Evolutionary conservation across 2,113 vertebrate genomes (phyloP).

Genomic region (Verasper variegatus): DNA sequence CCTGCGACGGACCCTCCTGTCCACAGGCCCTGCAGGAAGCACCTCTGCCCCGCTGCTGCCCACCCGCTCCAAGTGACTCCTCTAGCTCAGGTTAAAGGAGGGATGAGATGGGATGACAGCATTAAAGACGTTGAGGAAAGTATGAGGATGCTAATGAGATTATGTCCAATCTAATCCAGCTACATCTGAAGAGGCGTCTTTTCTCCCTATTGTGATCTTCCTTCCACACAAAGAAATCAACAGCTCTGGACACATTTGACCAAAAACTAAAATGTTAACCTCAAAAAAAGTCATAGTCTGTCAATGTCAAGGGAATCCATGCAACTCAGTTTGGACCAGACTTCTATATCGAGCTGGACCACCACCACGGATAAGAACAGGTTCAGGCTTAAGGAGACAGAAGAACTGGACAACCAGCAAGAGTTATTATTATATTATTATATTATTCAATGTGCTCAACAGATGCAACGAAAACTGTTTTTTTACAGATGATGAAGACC

Average conservation of each 20-base stretch:
- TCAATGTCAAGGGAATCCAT: too few species aligned
- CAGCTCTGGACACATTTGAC: background rate
- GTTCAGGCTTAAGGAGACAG: too few species aligned
- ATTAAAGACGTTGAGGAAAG: background rate
- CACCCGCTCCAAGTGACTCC: constrained; percentile 65
- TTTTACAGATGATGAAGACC: too few species aligned
- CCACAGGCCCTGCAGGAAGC: constrained; percentile 94
- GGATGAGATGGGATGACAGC: constrained; percentile 50
- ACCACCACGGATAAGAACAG: too few species aligned
- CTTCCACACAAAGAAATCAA: background rate
- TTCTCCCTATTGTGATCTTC: background rate
- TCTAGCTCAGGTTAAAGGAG: constrained; percentile 11
- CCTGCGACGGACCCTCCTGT: constrained; percentile 95
- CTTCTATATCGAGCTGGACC: too few species aligned
- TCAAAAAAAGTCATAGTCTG: too few species aligned
- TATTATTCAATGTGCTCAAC: too few species aligned
- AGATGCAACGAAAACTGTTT: too few species aligned
- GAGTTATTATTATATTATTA: too few species aligned
- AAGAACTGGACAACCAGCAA: too few species aligned
- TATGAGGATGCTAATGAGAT: constrained; percentile 5
- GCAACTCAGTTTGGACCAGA: too few species aligned
- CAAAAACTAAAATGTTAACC: background rate
- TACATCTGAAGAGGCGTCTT: background rate
- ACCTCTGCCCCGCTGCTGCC: constrained; percentile 89
- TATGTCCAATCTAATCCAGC: background rate